Evolutionary conservation across 2,113 vertebrate species (phyloP), one percentile per base, ranked within the genome.

Genomic region (Phainopepla nitens): DNA sequence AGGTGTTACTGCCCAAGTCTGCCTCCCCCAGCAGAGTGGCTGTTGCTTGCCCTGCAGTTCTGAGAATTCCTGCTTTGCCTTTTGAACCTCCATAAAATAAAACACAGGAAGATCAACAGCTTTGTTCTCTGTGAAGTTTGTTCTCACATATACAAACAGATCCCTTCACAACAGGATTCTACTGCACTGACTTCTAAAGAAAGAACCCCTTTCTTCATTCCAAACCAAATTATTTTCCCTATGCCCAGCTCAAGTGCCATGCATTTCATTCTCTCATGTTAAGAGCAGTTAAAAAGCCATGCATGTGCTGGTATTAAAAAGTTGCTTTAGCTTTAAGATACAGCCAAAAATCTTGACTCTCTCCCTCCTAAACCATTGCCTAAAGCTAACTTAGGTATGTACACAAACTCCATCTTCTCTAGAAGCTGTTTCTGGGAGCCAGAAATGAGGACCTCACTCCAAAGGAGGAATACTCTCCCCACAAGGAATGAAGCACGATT

Each of bases 41-140:
- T 95, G 70, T 12, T 75, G 65, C 82, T 93, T 85, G 57, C 82
- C 93, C 58, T 78, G 29, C 56, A 82, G 91, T 90, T 88, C 93
- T 33, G 92, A 70, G 62, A 94, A 61, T 81, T 92, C 64, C 47
- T 24, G 69, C 81, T 92, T 93, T 96, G 84, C 66, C 85, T 89
- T 82, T 44, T 92, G 62, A 86, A 93, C 69, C 65, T 77, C 95
- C 78, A 71, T 85, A 81, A 97, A 97, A 96, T 97, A 97, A 98
- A 96, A 76, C 89, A 96, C 77, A 96, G 87, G 87, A 56, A 93
- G 53, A 71, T n/a, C 44, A 91, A 35, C 35, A 60, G 8, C 12
- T 70, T 64, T 87, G n/a, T 64, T 88, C 42, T 61, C 79, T 57
- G 61, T 70, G 77, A 22, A n/a, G 13, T 89, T 72, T 84, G 49